Conservation (phyloP, 1,140 invertebrate species). For the Bombus waltoni region DNA sequence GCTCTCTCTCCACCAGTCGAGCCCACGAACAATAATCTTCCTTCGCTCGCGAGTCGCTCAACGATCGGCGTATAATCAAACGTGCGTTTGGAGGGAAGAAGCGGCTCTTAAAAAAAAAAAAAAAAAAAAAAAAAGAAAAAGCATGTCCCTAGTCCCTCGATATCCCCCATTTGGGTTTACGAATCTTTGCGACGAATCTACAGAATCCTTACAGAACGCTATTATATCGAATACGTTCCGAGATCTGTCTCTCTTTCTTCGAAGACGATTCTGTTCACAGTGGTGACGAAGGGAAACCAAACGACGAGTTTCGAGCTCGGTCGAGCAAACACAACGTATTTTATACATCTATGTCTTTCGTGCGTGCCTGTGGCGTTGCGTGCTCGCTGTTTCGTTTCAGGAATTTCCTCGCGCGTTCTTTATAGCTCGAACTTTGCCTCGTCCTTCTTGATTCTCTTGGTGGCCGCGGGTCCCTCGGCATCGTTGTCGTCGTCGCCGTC, state of each 20-base stretch:
- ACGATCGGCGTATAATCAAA: too few relatives aligned
- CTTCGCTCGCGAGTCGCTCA: not conserved
- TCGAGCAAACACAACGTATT: not conserved
- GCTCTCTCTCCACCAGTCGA: not conserved
- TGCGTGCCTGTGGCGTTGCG: not conserved
- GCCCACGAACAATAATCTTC: not conserved
- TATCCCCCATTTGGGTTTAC: not conserved
- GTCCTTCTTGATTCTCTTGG: not conserved
- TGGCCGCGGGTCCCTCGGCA: constrained; percentile 16
- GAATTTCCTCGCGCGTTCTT: not conserved
- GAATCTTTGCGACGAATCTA: not conserved
- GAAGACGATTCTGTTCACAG: not conserved
- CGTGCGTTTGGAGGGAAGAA: too few relatives aligned
- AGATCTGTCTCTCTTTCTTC: not conserved
- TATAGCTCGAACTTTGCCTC: not conserved
- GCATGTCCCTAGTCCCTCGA: not conserved
- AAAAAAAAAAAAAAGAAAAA: not conserved
- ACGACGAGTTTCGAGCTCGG: not conserved
- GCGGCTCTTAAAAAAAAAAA: not conserved
- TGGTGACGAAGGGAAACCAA: constrained; percentile 12
- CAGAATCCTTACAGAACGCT: not conserved
- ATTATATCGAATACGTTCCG: not conserved
- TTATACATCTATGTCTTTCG: not conserved
- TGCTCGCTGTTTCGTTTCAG: not conserved
- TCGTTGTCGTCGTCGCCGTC: constrained; percentile 23